Conservation (phyloP, 1,140 invertebrate genomes). For the Eurosta solidaginis region DNA sequence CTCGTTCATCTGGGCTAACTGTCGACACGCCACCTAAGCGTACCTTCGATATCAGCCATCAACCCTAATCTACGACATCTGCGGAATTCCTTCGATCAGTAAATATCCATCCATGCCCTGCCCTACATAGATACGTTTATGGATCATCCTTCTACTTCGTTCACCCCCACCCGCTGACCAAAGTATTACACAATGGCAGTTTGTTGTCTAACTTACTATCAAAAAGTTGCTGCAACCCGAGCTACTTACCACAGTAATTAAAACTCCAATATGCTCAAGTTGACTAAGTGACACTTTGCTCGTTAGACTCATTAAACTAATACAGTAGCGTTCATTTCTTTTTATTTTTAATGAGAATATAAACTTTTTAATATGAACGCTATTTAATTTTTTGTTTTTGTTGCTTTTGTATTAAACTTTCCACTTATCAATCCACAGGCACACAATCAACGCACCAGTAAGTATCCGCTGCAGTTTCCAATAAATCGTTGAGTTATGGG, state of each 20-base stretch:
- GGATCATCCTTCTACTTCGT: no score
- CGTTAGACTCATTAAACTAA: not conserved
- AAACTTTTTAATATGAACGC: slow-evolving; percentile 5
- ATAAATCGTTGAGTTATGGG: slow-evolving; percentile 22
- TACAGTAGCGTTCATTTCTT: not conserved
- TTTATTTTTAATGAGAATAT: not conserved
- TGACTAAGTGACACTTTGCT: slow-evolving; percentile 22
- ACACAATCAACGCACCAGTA: not conserved
- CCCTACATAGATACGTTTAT: no score
- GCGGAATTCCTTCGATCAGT: no score
- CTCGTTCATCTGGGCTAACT: no score
- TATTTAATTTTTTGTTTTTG: not conserved
- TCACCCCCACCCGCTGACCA: no score
- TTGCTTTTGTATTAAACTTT: not conserved
- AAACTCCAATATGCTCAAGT: slow-evolving; percentile 26
- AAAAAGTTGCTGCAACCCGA: not conserved
- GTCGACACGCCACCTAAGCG: no score
- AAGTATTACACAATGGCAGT: not conserved
- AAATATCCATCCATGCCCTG: no score
- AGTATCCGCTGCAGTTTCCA: not conserved
- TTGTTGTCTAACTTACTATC: not conserved
- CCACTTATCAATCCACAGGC: not conserved
- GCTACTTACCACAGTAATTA: slow-evolving; percentile 25
- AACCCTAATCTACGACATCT: no score
- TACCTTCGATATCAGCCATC: no score